These are phyloP conservation scores for Philantomba maxwellii DNA, from an alignment of 2,113 vertebrate genomes.

Conservation along the genomic window DNA sequence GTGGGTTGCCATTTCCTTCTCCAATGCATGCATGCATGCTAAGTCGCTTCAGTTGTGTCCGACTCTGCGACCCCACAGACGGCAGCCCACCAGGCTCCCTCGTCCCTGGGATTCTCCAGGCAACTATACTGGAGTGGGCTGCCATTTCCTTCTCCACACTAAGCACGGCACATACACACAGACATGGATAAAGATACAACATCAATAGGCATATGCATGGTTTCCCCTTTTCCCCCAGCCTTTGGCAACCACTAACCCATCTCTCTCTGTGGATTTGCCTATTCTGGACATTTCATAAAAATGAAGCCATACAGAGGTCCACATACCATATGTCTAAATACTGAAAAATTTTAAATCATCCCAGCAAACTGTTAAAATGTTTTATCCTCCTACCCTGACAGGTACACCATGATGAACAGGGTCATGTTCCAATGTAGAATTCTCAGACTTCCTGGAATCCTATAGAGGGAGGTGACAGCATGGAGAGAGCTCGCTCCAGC, in stretches of 20 bases:
- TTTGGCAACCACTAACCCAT: not conserved
- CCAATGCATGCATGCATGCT: not conserved
- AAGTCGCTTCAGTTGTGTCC: not conserved
- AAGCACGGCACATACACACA: not conserved
- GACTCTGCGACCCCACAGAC: not conserved
- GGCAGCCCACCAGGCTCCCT: not conserved
- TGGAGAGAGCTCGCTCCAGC: not conserved
- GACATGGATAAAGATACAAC: not conserved
- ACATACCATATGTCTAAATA: not conserved
- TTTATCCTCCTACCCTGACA: not conserved
- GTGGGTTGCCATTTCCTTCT: not conserved
- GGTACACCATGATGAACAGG: not conserved
- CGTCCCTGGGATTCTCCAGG: not conserved
- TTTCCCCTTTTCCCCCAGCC: not conserved
- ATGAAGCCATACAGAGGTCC: not conserved
- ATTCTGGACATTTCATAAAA: not conserved
- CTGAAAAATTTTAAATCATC: not conserved
- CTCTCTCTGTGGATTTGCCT: not conserved
- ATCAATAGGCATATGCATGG: not conserved
- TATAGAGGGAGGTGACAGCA: not conserved
- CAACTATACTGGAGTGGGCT: not conserved
- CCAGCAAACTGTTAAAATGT: not conserved
- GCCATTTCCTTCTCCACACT: not conserved
- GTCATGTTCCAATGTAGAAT: not conserved
- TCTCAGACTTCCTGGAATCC: not conserved